Conservation (phyloP, 2,888 invertebrate genomes). For the Ophioninae sp. region DNA sequence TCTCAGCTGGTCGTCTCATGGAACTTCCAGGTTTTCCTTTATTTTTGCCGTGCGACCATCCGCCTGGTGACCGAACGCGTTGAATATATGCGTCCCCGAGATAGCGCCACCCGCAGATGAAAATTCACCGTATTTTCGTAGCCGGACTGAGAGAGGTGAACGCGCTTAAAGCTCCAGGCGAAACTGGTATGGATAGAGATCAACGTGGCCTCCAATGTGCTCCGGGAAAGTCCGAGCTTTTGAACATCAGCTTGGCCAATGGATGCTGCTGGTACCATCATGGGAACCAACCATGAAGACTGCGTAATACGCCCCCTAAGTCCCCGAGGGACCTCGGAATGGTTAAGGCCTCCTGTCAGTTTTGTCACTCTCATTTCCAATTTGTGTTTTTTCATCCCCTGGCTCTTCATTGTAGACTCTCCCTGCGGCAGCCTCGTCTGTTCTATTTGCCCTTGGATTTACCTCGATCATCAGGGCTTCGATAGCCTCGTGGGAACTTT, state of each 20-base stretch:
- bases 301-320: background rate
- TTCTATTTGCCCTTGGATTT: background rate
- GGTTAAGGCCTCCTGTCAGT: background rate
- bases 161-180: conserved; percentile 5
- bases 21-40: conserved; percentile 33
- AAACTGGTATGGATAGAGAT: conserved; percentile 8
- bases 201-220: background rate
- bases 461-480: background rate
- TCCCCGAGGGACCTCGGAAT: background rate
- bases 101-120: conserved; percentile 49
- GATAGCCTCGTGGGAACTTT: background rate
- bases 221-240: conserved; percentile 16
- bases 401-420: background rate
- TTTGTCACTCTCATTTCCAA: background rate
- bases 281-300: conserved; percentile 12
- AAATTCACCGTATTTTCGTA: conserved; percentile 56
- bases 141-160: background rate
- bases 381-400: background rate
- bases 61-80: conserved; percentile 34
- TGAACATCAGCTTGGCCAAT: conserved; percentile 10
- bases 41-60: conserved; percentile 55
- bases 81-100: conserved; percentile 42
- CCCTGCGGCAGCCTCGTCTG: background rate
- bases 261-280: conserved; percentile 3
- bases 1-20: conserved; percentile 6